Evolutionary conservation across 2,113 vertebrate genomes (phyloP).

Genomic region (Thalassoma bifasciatum): DNA sequence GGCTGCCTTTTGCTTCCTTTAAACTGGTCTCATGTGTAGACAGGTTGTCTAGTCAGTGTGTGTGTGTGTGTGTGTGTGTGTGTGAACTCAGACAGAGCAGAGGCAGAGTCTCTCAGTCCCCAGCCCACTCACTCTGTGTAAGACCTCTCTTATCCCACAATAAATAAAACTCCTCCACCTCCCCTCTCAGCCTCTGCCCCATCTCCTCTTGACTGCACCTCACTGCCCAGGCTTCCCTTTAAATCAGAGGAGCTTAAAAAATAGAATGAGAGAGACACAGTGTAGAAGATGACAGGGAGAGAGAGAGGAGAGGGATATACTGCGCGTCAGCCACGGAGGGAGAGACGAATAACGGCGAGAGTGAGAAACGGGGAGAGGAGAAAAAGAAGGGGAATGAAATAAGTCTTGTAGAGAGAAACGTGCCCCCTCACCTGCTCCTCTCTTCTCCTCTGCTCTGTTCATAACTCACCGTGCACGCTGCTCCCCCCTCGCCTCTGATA

Average conservation of each 20-base stretch:
- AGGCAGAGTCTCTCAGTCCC: background rate
- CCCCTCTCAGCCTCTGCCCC: conserved; percentile 5
- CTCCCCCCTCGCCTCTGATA: conserved; percentile 74
- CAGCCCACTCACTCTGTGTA: conserved; percentile 18
- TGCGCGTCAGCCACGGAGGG: background rate
- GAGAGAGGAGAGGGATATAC: background rate
- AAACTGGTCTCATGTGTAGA: background rate
- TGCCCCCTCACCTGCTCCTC: conserved; percentile 53
- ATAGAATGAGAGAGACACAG: conserved; percentile 21
- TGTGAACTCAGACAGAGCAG: conserved; percentile 1
- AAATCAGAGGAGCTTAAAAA: conserved; percentile 65
- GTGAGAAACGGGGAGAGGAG: conserved; percentile 35
- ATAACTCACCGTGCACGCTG: conserved; percentile 50
- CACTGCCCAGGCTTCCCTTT: conserved; percentile 22
- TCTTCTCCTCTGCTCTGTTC: conserved; percentile 68
- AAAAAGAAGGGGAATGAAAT: conserved; percentile 61
- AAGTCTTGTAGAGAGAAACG: conserved; percentile 65
- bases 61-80: conserved; percentile 1
- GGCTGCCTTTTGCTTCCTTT: background rate
- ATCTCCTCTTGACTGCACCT: conserved; percentile 31
- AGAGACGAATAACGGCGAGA: conserved; percentile 16
- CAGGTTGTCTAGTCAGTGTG: background rate
- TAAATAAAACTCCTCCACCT: conserved; percentile 37
- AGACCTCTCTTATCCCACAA: conserved; percentile 32
- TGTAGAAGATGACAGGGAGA: background rate